Conservation (phyloP, 2,888 invertebrate genomes). For the Lepas anatifera region DNA sequence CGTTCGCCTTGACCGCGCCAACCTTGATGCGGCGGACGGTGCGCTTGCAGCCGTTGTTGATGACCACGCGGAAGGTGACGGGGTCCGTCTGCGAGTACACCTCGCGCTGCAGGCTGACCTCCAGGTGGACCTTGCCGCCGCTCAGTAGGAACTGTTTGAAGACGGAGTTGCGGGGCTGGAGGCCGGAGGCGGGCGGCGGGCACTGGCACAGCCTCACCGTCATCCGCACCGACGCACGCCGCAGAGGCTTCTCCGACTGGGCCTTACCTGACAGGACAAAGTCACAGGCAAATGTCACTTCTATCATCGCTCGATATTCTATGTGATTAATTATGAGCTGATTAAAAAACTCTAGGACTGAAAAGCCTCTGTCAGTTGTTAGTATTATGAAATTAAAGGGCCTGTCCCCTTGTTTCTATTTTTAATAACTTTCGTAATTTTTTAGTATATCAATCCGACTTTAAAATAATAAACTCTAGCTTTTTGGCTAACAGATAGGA, state of each 20-base stretch:
- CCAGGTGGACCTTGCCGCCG: constrained; percentile 65
- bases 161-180: constrained; percentile 31
- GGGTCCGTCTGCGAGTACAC: constrained; percentile 73
- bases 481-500: no score
- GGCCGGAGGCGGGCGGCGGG: constrained; percentile 29
- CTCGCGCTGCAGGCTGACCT: constrained; percentile 66
- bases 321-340: no score
- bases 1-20: no score
- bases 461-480: no score
- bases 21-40: constrained; percentile 75
- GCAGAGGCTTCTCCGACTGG: constrained; percentile 20
- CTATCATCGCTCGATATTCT: no score
- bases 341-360: no score
- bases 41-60: constrained; percentile 70
- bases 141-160: constrained; percentile 68
- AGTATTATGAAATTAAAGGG: no score
- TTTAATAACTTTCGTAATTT: no score
- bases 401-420: no score
- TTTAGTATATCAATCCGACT: no score
- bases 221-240: constrained; percentile 23
- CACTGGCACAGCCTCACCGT: constrained; percentile 22
- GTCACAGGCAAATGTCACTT: no score
- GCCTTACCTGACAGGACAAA: not conserved
- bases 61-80: constrained; percentile 55
- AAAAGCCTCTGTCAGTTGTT: no score